These are phyloP conservation scores for Centropristis striata DNA, from an alignment of 2,113 vertebrate genomes.

Conservation along the genomic window DNA sequence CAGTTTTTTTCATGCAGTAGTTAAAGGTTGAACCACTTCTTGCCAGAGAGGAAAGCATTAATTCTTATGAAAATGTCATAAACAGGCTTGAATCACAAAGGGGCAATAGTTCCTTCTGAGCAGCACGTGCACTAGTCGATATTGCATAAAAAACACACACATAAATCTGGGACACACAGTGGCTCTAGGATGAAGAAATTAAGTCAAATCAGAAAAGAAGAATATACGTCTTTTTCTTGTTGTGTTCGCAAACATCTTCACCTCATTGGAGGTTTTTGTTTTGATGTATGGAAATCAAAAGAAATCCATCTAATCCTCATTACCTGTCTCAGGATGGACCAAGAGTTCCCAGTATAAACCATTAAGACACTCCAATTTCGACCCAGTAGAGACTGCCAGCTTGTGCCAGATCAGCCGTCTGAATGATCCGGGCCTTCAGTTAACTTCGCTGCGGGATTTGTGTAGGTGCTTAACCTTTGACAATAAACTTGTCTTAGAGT, in stretches of 20 bases:
- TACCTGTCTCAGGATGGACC: neutral
- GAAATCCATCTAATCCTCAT: neutral
- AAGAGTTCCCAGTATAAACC: constrained; percentile 16
- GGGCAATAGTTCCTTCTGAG: constrained; percentile 41
- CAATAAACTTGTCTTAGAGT: constrained; percentile 66
- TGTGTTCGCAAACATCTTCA: constrained; percentile 32
- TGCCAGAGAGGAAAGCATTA: neutral
- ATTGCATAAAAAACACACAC: constrained; percentile 35
- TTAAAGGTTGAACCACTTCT: constrained; percentile 7
- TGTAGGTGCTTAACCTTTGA: constrained; percentile 79
- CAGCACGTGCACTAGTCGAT: constrained; percentile 37
- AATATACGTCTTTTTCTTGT: constrained; percentile 19
- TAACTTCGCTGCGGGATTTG: constrained; percentile 49
- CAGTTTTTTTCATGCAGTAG: neutral
- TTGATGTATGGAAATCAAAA: constrained; percentile 12
- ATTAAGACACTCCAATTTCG: constrained; percentile 38
- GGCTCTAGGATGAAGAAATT: constrained; percentile 35
- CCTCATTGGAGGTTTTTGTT: constrained; percentile 1
- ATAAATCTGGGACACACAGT: constrained; percentile 55
- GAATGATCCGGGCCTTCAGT: constrained; percentile 17
- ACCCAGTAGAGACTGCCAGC: constrained; percentile 20
- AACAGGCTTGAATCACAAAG: constrained; percentile 35
- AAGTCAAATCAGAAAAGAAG: constrained; percentile 39
- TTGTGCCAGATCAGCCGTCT: constrained; percentile 13
- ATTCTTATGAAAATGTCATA: constrained; percentile 38